Conservation (phyloP, 2,888 invertebrate species). For the Sepiola atlantica region DNA sequence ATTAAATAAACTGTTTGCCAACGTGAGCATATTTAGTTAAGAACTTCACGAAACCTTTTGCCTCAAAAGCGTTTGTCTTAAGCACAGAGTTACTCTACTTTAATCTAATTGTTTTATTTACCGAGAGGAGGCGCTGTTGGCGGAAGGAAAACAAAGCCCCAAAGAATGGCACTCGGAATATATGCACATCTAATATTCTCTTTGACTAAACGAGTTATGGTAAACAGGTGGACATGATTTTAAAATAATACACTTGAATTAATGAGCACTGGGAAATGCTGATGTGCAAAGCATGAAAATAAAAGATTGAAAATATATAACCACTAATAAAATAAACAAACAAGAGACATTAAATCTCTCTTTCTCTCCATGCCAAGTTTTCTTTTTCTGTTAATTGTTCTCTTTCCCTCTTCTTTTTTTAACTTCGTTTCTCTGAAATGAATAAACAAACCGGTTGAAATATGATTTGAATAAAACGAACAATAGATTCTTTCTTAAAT, state of each 20-base stretch:
- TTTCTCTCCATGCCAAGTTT: background rate
- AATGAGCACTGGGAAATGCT: background rate
- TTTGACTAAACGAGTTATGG: conserved; percentile 6
- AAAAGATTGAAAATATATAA: background rate
- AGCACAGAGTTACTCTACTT: background rate
- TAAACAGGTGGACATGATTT: conserved; percentile 32
- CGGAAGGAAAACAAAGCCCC: background rate
- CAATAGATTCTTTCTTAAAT: background rate
- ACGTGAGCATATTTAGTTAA: background rate
- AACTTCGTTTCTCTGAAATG: background rate
- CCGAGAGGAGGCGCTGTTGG: background rate
- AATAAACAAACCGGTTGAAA: background rate
- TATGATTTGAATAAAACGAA: background rate
- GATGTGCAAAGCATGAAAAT: background rate
- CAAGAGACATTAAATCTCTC: background rate
- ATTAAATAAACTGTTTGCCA: background rate
- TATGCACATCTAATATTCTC: conserved; percentile 32
- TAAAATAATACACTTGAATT: background rate
- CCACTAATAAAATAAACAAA: background rate
- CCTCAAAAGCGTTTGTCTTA: background rate
- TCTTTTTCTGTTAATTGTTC: background rate
- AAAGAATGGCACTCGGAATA: background rate
- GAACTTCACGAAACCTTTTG: background rate
- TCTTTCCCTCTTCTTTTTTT: background rate
- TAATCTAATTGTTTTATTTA: background rate